phyloP scores from a whole-genome alignment of 2,113 vertebrate genomes.

The Thunnus maccoyii region DNA sequence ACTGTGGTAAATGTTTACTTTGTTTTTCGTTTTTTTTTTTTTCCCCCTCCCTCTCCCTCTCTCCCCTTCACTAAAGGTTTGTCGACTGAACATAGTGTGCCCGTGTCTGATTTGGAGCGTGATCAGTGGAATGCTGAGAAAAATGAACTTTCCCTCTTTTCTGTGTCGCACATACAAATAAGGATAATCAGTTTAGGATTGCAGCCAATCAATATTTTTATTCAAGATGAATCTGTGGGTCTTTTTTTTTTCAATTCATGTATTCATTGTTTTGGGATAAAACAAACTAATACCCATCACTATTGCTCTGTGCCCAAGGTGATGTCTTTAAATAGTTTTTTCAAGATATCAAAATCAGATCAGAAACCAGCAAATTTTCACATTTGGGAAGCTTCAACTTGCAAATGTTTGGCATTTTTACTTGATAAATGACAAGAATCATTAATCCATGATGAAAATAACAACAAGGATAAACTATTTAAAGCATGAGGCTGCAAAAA shows the following conservation, averaged over 20 bases:
- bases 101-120: not conserved
- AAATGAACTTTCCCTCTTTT: not conserved
- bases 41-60: not conserved
- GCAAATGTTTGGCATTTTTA: no score
- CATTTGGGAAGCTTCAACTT: no score
- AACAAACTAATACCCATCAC: not conserved
- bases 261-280: not conserved
- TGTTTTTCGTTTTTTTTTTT: not conserved
- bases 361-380: no score
- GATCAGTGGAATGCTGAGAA: conserved; percentile 3
- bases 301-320: not conserved
- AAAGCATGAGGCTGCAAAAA: no score
- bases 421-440: not conserved
- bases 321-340: not conserved
- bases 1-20: conserved; percentile 31
- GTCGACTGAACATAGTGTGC: conserved; percentile 13
- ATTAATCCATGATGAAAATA: no score
- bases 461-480: no score
- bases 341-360: no score
- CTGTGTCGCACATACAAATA: not conserved
- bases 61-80: conserved; percentile 32
- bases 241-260: not conserved
- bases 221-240: not conserved
- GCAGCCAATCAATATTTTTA: not conserved
- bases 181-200: not conserved